Evolutionary conservation across 2,113 vertebrate species (phyloP).

Genomic region (Anhinga anhinga): DNA sequence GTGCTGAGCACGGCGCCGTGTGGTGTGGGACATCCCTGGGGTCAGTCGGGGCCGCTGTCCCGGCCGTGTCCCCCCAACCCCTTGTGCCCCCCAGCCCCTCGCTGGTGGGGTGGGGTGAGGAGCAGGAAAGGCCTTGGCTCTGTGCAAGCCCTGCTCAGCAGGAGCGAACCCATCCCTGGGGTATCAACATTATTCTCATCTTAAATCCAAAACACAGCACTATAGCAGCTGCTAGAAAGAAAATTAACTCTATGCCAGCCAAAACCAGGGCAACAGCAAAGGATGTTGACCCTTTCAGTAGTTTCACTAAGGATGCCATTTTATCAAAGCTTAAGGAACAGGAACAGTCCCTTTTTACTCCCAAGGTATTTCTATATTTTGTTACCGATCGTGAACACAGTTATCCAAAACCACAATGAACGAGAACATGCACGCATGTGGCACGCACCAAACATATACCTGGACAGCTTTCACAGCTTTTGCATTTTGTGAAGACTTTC

Average conservation of each 20-base stretch:
- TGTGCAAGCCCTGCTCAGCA: not conserved
- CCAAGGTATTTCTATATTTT: not conserved
- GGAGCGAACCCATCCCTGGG: rapidly evolving
- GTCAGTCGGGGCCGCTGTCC: not conserved
- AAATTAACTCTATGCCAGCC: not conserved
- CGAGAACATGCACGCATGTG: rapidly evolving
- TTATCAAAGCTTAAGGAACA: constrained; percentile 24
- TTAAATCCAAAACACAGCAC: not conserved
- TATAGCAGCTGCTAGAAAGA: not conserved
- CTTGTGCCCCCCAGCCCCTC: not conserved
- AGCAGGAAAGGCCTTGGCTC: not conserved
- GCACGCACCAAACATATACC: not conserved
- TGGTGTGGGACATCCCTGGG: not conserved
- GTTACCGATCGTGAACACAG: not conserved
- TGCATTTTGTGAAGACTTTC: not conserved
- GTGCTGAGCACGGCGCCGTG: not conserved
- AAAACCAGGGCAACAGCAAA: not conserved
- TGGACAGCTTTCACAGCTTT: not conserved
- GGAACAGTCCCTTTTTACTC: not conserved
- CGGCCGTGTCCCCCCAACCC: too few relatives aligned
- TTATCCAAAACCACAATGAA: not conserved
- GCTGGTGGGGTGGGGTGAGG: not conserved
- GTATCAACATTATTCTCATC: not conserved
- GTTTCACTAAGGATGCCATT: not conserved
- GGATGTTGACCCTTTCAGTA: not conserved